phyloP scores from a whole-genome alignment of 2,797 vertebrate species.

The Ctenosaura bakeri region DNA sequence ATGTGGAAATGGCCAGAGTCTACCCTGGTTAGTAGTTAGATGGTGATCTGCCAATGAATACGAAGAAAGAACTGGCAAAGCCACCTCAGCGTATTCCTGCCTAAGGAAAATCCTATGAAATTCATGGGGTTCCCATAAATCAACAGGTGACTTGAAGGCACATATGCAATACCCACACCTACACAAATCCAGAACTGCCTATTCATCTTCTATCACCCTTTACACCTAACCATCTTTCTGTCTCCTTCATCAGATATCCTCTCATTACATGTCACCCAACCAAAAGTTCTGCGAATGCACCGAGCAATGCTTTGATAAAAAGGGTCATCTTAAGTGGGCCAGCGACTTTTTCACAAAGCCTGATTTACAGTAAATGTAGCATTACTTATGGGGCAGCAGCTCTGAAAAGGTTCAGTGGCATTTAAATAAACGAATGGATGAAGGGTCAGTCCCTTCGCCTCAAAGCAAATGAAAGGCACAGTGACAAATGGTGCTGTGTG shows the following conservation, averaged over 20 bases:
- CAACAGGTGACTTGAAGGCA: too few relatives aligned
- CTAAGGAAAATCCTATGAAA: too few relatives aligned
- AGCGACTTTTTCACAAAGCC: constrained; percentile 40
- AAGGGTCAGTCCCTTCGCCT: constrained; percentile 53
- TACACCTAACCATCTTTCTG: neutral
- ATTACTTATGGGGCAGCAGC: constrained; percentile 52
- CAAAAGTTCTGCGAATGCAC: constrained; percentile 37
- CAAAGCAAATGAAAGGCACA: constrained; percentile 50
- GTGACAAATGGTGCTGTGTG: constrained; percentile 55
- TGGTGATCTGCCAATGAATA: too few relatives aligned
- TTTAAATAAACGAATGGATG: constrained; percentile 61
- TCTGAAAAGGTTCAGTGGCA: constrained; percentile 47
- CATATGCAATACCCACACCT: too few relatives aligned
- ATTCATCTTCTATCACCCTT: neutral
- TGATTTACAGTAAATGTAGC: constrained; percentile 51
- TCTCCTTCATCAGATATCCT: neutral
- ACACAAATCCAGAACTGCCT: neutral
- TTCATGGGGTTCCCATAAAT: too few relatives aligned
- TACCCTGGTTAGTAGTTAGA: too few relatives aligned
- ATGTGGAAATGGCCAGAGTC: too few relatives aligned
- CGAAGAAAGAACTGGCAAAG: too few relatives aligned
- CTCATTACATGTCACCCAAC: constrained; percentile 18
- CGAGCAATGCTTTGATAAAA: constrained; percentile 39
- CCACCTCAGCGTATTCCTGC: too few relatives aligned
- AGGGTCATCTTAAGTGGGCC: constrained; percentile 42